Base-by-base conservation (phyloP, 2,113 vertebrate species). In the Muntiacus reevesi region DNA sequence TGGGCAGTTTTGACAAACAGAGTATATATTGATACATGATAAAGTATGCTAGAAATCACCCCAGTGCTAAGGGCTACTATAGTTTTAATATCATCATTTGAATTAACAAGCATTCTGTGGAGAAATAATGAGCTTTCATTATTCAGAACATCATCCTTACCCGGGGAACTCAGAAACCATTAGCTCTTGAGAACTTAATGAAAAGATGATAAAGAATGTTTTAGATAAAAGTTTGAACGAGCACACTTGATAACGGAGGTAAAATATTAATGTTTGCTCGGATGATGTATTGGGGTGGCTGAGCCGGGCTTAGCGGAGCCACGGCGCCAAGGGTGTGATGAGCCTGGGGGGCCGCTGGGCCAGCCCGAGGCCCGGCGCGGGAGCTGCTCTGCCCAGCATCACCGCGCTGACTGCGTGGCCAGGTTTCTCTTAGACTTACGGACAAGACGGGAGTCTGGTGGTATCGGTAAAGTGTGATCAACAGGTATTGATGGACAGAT, bases 31-130 rank as follows among this genome's bases (percentile, higher is more conserved):
- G 99, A 99, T 99, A 99, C 99, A 99, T 99, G 99, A 99, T 99
- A 99, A 99, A 99, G 99, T 99, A 99, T 99, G 99, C 99, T 99
- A 99, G 99, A 99, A 99, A 99, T 99, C 99, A 99, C 99, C 99
- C 99, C 98, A 99, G 99, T 99, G 99, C 99, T 99, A 99, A 99
- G 99, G 99, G 99, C 99, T 99, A 99, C 99, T 99, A 99, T 99
- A 99, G 99, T 99, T 99, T 99, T 99, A 99, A 99, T 99, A 99
- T 99, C 99, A 99, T 99, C 99, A 99, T 99, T 99, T 99, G 99
- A 99, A 99, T 99, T 99, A 99, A 99, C 99, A 99, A 99, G 99
- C 99, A 99, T 99, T 99, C 99, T 99, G 99, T 99, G 99, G 99
- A 99, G 99, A 99, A 99, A 99, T 99, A 99, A 99, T 99, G 99